phyloP scores from a whole-genome alignment of 2,797 vertebrate species.

The Potorous gilbertii region DNA sequence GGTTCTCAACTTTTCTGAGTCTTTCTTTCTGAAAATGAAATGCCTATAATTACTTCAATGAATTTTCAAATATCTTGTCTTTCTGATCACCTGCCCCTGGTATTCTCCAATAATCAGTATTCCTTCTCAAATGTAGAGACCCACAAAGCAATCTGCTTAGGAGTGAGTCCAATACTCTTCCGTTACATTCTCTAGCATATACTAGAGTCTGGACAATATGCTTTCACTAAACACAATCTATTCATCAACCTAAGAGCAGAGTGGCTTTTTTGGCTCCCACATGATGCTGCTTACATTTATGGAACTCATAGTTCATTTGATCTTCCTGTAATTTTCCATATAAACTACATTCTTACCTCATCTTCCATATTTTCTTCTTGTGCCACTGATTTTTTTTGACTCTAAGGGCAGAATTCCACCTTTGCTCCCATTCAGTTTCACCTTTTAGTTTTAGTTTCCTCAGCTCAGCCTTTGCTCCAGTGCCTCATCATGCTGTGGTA shows the following conservation, averaged over 20 bases:
- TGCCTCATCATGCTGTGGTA: not conserved
- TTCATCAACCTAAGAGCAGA: not conserved
- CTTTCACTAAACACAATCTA: not conserved
- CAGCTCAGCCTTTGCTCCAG: not conserved
- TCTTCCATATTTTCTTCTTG: not conserved
- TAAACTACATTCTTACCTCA: not conserved
- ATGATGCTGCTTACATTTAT: not conserved
- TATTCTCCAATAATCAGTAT: not conserved
- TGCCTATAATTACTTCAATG: not conserved
- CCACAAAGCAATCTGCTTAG: not conserved
- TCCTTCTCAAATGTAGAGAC: not conserved
- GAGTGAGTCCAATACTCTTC: not conserved
- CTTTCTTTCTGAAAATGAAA: not conserved
- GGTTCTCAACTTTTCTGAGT: not conserved
- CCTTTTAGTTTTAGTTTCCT: not conserved
- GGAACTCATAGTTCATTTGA: not conserved
- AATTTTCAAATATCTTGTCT: not conserved
- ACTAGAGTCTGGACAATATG: not conserved
- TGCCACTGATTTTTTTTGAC: not conserved
- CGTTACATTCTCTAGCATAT: not conserved
- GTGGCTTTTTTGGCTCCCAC: not conserved
- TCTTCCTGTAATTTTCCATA: not conserved
- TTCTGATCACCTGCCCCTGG: not conserved
- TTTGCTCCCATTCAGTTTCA: not conserved
- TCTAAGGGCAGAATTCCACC: not conserved